phyloP scores from a whole-genome alignment of 2,797 vertebrate species.

The Sandelia bainsii region DNA sequence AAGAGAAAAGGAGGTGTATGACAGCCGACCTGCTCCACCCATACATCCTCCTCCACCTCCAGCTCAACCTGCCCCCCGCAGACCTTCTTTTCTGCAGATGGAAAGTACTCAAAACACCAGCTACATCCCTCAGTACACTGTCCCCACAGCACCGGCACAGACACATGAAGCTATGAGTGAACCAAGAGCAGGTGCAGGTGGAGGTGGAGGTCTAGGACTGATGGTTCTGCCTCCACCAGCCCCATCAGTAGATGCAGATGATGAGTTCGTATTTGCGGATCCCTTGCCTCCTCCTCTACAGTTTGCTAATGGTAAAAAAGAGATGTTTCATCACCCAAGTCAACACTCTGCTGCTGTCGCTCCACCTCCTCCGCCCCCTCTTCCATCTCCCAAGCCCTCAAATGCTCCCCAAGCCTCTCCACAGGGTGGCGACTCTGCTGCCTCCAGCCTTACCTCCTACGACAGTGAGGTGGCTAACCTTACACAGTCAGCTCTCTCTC shows the following conservation, averaged over 20 bases:
- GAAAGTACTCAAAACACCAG: constrained; percentile 72
- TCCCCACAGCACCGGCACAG: constrained; percentile 72
- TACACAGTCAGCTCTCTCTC: constrained; percentile 88
- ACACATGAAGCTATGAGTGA: constrained; percentile 62
- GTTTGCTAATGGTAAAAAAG: constrained; percentile 93
- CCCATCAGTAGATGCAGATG: constrained; percentile 91
- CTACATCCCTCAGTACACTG: constrained; percentile 80
- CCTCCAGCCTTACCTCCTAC: constrained; percentile 94
- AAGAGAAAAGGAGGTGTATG: constrained; percentile 78
- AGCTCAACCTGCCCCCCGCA: constrained; percentile 78
- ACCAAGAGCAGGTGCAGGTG: constrained; percentile 41
- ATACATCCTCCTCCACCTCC: constrained; percentile 74
- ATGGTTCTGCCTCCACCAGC: constrained; percentile 92
- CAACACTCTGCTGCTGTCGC: constrained; percentile 60
- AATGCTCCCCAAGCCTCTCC: constrained; percentile 73
- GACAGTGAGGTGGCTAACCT: constrained; percentile 95
- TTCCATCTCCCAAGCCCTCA: constrained; percentile 71
- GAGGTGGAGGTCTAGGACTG: constrained; percentile 81
- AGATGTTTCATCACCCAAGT: constrained; percentile 72
- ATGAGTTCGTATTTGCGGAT: constrained; percentile 93
- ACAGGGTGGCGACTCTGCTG: constrained; percentile 89
- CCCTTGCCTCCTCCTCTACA: constrained; percentile 93
- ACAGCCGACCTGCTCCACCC: constrained; percentile 80
- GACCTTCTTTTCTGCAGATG: constrained; percentile 85
- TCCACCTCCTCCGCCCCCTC: constrained; percentile 72